A percentile compares a stretch with the other conserved stretches of the same genome.
These are phyloP conservation scores for Meandrusa payeni DNA, from an alignment of 2,888 invertebrate species.

Conservation along the genomic window DNA sequence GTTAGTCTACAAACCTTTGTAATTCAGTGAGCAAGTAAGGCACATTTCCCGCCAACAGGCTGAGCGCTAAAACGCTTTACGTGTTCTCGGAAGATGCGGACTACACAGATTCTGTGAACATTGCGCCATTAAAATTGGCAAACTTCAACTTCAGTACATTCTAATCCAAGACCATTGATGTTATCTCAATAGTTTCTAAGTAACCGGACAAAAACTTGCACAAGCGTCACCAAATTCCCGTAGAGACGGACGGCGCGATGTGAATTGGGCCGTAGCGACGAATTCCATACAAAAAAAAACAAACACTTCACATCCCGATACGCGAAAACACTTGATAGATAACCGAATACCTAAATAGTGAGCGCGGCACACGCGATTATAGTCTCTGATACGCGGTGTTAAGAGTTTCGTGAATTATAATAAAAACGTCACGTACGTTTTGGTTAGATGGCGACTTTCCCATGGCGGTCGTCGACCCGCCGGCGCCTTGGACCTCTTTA, in stretches of 20 bases:
- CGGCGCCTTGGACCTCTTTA: conserved; percentile 41
- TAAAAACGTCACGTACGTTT: conserved; percentile 11
- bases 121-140: conserved; percentile 8
- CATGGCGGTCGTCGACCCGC: conserved; percentile 48
- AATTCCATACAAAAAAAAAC: conserved; percentile 24
- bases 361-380: conserved; percentile 1
- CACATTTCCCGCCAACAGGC: neutral
- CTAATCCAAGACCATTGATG: neutral
- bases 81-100: conserved; percentile 5
- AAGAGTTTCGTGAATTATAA: neutral
- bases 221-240: conserved; percentile 6
- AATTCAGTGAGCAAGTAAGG: neutral
- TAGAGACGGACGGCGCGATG: conserved; percentile 13
- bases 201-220: conserved; percentile 2
- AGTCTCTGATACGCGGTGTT: conserved; percentile 7
- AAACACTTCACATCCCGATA: conserved; percentile 28
- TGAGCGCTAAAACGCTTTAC: conserved; percentile 11
- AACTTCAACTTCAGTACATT: neutral
- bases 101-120: conserved; percentile 12
- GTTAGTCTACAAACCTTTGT: neutral
- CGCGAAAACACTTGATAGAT: conserved; percentile 29
- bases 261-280: conserved; percentile 26
- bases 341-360: conserved; percentile 15
- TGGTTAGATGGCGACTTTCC: conserved; percentile 33
- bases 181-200: conserved; percentile 6